Conservation (phyloP, 2,113 vertebrate species). For the Notiomystis cincta region DNA sequence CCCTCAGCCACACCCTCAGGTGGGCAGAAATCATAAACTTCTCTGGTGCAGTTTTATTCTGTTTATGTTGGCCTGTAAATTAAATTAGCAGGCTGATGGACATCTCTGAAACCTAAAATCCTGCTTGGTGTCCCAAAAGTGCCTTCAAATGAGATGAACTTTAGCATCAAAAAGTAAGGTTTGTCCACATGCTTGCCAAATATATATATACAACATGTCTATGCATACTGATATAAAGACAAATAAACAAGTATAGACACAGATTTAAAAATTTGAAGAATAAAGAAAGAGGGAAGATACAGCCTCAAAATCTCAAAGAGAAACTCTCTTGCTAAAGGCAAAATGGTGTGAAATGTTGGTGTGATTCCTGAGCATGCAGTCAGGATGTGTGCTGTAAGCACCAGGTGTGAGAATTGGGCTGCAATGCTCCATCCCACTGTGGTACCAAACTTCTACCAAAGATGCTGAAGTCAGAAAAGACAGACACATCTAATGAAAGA, state of each 20-base stretch:
- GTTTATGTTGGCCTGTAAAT: background rate
- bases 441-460: background rate
- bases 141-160: background rate
- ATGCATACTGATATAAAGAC: background rate
- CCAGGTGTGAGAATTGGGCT: background rate
- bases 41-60: background rate
- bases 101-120: background rate
- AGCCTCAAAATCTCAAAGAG: background rate
- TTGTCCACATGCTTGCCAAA: fast-evolving
- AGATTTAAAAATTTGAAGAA: background rate
- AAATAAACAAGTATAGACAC: background rate
- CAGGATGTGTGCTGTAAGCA: background rate
- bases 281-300: background rate
- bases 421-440: fast-evolving
- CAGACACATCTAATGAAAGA: background rate
- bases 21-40: background rate
- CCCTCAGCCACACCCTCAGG: background rate
- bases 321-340: background rate
- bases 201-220: no score
- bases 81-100: background rate
- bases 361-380: background rate
- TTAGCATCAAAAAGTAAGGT: background rate
- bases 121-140: background rate
- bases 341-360: background rate
- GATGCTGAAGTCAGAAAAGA: background rate